Base-by-base conservation (phyloP, 2,797 vertebrate genomes). In the Microctenopoma lineatum region DNA sequence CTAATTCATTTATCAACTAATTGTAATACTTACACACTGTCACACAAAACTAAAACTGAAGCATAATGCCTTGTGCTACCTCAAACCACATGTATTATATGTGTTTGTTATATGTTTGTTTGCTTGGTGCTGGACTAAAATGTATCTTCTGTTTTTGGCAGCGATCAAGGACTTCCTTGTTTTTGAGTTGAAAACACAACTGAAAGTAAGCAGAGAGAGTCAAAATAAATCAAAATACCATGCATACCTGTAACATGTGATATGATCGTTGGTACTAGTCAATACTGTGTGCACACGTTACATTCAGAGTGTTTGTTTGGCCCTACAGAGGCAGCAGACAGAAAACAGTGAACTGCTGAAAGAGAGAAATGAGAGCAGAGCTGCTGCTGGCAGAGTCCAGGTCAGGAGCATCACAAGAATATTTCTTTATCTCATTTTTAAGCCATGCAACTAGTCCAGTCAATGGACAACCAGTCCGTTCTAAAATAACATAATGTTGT, bases 341-440 rank as follows among this genome's bases (percentile, higher is more conserved):
- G 68, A 71, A 12, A 63, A 57, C 45, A 27, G 8, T 32, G 29
- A 32, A 32, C 29, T 5, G 29, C 29, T 32, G 29, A 32, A 32
- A 32, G 29, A 32, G 29, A 5, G 29, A 32, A 32, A 32, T 34
- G 59, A 62, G 9, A 53, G 56, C 44, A 62, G 21, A 57, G 27
- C 53, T 57, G 38, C 59, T 63, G 59, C 59, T 36, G 59, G 48
- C 11, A 58, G 53, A 58, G 27, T 38, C 11, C 53, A 71, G 69
- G 69, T 72, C 36, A 36, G 68, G n/a, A 34, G 13, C 6, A 18
- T 59, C 7, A 16, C 15, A 38, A 13, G 5, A 39, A n/a, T 29
- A 26, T 36, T 44, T 45, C 4, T 38, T 10, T 9, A 45, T 36
- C 34, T 36, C 1, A 11, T 39, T 13, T 39, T 39, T 39, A 39